A percentile compares a stretch with the other conserved stretches of the same genome.
Evolutionary conservation across 1,140 invertebrate species (phyloP).

Genomic region (Drosophila gunungcola): DNA sequence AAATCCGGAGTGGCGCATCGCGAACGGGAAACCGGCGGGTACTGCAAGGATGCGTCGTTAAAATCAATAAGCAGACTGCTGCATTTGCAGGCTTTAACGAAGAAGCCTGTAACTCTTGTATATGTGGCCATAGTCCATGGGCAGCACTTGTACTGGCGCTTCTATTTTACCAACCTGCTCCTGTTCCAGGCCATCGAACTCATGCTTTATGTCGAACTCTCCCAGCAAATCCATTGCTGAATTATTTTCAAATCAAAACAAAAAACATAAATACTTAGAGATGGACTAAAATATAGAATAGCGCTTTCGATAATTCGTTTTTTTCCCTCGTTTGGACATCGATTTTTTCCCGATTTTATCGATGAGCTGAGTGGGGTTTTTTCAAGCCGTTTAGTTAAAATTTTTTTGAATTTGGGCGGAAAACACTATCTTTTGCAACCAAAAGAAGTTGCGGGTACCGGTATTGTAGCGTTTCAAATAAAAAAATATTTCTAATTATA

Average conservation of each 20-base stretch:
- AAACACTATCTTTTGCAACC: too few relatives aligned
- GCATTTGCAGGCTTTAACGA: neutral
- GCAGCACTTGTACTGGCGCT: too few relatives aligned
- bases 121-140: neutral
- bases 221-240: conserved; percentile 1
- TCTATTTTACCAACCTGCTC: neutral
- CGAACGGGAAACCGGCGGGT: neutral
- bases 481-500: too few relatives aligned
- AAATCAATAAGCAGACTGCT: neutral
- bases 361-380: too few relatives aligned
- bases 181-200: neutral
- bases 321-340: too few relatives aligned
- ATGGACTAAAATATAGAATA: neutral
- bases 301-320: too few relatives aligned
- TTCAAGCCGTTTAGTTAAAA: too few relatives aligned
- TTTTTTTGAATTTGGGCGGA: too few relatives aligned
- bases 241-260: conserved; percentile 4
- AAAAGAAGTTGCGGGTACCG: too few relatives aligned
- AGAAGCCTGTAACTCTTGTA: too few relatives aligned
- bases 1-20: conserved; percentile 1
- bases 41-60: neutral
- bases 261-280: conserved; percentile 5
- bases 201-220: neutral
- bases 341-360: too few relatives aligned
- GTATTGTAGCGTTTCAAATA: too few relatives aligned